Evolutionary conservation across 2,888 invertebrate species (phyloP).

Genomic region (Lamellibrachia columna): DNA sequence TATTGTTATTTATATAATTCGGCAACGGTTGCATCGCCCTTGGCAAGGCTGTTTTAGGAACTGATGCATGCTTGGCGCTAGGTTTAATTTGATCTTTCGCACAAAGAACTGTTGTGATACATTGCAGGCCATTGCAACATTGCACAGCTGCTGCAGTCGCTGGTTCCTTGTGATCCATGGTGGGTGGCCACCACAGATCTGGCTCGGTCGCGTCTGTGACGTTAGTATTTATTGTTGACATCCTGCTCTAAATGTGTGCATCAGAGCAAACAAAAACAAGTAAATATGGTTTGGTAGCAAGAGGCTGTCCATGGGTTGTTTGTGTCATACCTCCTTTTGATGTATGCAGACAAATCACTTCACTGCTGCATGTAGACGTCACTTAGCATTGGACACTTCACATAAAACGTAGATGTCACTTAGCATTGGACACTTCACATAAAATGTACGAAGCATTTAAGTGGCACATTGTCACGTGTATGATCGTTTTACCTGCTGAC

Average conservation of each 20-base stretch:
- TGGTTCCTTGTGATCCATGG: neutral
- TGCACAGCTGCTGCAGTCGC: neutral
- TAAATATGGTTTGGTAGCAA: neutral
- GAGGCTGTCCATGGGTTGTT: neutral
- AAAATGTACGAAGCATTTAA: constrained; percentile 3
- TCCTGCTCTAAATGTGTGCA: neutral
- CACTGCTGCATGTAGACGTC: neutral
- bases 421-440: neutral
- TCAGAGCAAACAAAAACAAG: neutral
- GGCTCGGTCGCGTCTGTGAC: no score
- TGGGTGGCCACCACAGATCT: no score
- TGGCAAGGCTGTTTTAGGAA: neutral
- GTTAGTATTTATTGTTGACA: neutral
- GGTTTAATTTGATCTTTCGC: neutral
- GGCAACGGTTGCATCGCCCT: neutral
- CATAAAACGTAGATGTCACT: neutral
- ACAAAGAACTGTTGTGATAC: neutral
- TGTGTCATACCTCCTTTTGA: neutral
- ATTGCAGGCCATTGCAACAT: neutral
- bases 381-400: neutral
- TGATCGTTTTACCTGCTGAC: neutral
- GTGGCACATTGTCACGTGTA: neutral
- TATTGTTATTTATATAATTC: neutral
- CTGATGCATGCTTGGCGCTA: neutral
- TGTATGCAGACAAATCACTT: neutral